Evolutionary conservation across 1,140 invertebrate species (phyloP).

Genomic region (Globodera rostochiensis): DNA sequence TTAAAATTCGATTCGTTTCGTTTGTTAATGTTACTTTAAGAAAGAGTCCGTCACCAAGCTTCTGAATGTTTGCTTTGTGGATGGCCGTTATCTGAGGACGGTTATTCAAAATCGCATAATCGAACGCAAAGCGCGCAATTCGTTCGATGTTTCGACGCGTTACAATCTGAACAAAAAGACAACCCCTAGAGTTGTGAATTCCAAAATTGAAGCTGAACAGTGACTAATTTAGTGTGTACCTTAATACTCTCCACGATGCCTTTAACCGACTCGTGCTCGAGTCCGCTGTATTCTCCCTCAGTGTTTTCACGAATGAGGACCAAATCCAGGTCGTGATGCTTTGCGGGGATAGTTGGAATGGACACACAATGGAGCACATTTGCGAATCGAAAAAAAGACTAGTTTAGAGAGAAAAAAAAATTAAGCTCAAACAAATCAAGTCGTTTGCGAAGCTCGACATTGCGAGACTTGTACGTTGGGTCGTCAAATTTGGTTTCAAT

Average conservation of each 20-base stretch:
- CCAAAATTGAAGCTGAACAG: not conserved
- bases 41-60: conserved; percentile 64
- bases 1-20: not conserved
- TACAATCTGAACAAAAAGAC: conserved; percentile 72
- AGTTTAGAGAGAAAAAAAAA: conserved; percentile 23
- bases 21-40: conserved; percentile 41
- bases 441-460: conserved; percentile 56
- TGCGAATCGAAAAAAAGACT: conserved; percentile 77
- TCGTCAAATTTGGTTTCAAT: conserved; percentile 66
- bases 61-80: conserved; percentile 93
- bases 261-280: conserved; percentile 90
- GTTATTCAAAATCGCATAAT: conserved; percentile 84
- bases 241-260: conserved; percentile 97
- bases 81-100: conserved; percentile 92
- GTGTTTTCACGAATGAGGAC: conserved; percentile 77
- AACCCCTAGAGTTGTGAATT: not conserved
- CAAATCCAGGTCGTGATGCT: conserved; percentile 88
- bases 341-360: conserved; percentile 81
- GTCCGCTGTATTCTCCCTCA: conserved; percentile 77
- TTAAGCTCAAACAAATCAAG: conserved; percentile 49
- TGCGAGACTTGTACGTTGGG: conserved; percentile 59
- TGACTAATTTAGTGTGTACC: conserved; percentile 42
- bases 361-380: conserved; percentile 94
- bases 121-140: conserved; percentile 91
- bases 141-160: conserved; percentile 88